Conservation (phyloP, 2,888 invertebrate genomes). For the Torymus auratus region DNA sequence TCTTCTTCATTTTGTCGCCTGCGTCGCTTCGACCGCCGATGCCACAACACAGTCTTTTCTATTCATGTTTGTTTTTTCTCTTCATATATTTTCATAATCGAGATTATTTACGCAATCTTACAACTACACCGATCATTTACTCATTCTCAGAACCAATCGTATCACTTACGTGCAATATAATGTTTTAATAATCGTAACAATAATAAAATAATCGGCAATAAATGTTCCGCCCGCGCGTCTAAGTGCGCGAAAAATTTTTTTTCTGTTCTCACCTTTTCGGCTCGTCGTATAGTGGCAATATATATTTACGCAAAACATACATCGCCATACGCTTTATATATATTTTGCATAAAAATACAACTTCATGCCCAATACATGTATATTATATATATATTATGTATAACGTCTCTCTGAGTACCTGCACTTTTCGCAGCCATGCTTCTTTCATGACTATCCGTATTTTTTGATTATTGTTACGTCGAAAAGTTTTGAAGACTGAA, state of each 20-base stretch:
- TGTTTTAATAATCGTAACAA: conserved; percentile 41
- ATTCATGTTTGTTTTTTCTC: conserved; percentile 28
- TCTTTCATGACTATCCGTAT: neutral
- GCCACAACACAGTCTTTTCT: conserved; percentile 56
- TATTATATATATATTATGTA: conserved; percentile 40
- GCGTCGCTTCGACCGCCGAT: conserved; percentile 23
- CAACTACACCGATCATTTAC: conserved; percentile 29
- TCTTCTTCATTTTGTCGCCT: neutral
- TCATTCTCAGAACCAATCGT: conserved; percentile 22
- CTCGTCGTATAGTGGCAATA: conserved; percentile 23
- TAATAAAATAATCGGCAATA: conserved; percentile 41
- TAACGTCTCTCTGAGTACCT: conserved; percentile 25
- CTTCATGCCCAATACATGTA: conserved; percentile 24
- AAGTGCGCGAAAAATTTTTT: neutral
- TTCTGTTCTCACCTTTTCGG: neutral
- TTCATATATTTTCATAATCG: conserved; percentile 28
- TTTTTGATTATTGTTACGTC: conserved; percentile 45
- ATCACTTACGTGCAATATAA: conserved; percentile 29
- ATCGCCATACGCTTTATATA: conserved; percentile 30
- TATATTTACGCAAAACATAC: conserved; percentile 50
- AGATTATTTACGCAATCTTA: conserved; percentile 48
- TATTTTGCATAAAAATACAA: conserved; percentile 54
- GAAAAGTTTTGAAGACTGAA: neutral
- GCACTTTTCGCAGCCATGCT: neutral
- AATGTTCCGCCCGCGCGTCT: conserved; percentile 2